Conservation (phyloP, 2,797 vertebrate species). For the Mallotus villosus region DNA sequence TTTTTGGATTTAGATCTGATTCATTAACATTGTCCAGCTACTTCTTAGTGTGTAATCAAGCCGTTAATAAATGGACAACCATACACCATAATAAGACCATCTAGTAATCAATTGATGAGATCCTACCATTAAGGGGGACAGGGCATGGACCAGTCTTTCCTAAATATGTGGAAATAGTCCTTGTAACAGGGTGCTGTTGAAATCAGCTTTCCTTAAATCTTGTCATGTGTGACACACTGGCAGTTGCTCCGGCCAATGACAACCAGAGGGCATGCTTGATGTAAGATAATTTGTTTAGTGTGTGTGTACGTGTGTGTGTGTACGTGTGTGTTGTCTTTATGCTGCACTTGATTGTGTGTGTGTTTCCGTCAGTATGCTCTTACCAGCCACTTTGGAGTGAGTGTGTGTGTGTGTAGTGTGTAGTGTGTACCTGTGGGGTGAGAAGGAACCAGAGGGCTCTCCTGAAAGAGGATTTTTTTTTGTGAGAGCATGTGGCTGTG, state of each 20-base stretch:
- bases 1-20: no score
- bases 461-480: neutral
- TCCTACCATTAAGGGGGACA: no score
- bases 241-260: slow-evolving; percentile 5
- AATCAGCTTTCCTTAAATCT: neutral
- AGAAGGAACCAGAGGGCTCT: neutral
- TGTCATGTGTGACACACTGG: neutral
- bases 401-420: no score
- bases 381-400: neutral
- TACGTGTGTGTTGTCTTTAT: neutral
- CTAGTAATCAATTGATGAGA: no score
- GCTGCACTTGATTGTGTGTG: neutral
- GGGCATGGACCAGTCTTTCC: no score
- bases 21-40: no score
- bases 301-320: neutral
- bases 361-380: slow-evolving; percentile 3
- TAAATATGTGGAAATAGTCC: no score
- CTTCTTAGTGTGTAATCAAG: no score
- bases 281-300: neutral
- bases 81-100: no score
- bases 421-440: no score
- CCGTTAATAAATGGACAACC: no score
- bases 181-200: neutral
- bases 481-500: neutral
- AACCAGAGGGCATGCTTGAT: slow-evolving; percentile 5